These are phyloP conservation scores for Zaprionus lineosus DNA, from an alignment of 2,888 invertebrate species.

Conservation along the genomic window DNA sequence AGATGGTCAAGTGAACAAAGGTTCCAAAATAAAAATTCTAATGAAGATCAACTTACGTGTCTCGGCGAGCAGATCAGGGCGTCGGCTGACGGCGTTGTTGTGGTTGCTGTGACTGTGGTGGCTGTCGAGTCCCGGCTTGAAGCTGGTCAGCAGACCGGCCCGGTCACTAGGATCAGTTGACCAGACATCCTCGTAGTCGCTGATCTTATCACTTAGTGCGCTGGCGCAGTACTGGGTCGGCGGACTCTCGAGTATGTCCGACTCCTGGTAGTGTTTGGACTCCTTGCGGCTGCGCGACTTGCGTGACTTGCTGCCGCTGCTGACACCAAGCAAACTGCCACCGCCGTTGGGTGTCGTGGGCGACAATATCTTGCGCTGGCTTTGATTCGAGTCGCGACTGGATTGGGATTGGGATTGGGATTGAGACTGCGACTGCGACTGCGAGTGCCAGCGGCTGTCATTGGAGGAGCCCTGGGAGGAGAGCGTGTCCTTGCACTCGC, in stretches of 20 bases:
- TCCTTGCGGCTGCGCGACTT: slow-evolving; percentile 85
- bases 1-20: too few species aligned
- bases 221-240: slow-evolving; percentile 93
- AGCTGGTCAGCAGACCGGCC: slow-evolving; percentile 84
- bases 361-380: slow-evolving; percentile 83
- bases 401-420: slow-evolving; percentile 79
- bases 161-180: slow-evolving; percentile 86
- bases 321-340: slow-evolving; percentile 66
- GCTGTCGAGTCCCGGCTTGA: slow-evolving; percentile 75
- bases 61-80: slow-evolving; percentile 86
- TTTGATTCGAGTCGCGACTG: slow-evolving; percentile 85
- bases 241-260: slow-evolving; percentile 92
- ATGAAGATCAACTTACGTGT: slow-evolving; percentile 83
- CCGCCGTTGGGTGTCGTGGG: slow-evolving; percentile 82
- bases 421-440: slow-evolving; percentile 81
- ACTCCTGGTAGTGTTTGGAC: slow-evolving; percentile 89
- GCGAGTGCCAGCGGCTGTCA: slow-evolving; percentile 79
- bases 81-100: slow-evolving; percentile 71
- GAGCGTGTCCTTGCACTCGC: slow-evolving; percentile 85
- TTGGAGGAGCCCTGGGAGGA: slow-evolving; percentile 86
- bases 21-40: too few species aligned
- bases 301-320: slow-evolving; percentile 81
- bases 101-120: slow-evolving; percentile 51
- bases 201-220: slow-evolving; percentile 94
- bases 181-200: slow-evolving; percentile 98